Conservation (phyloP, 2,113 vertebrate genomes). For the Erythrocercus mccallii region DNA sequence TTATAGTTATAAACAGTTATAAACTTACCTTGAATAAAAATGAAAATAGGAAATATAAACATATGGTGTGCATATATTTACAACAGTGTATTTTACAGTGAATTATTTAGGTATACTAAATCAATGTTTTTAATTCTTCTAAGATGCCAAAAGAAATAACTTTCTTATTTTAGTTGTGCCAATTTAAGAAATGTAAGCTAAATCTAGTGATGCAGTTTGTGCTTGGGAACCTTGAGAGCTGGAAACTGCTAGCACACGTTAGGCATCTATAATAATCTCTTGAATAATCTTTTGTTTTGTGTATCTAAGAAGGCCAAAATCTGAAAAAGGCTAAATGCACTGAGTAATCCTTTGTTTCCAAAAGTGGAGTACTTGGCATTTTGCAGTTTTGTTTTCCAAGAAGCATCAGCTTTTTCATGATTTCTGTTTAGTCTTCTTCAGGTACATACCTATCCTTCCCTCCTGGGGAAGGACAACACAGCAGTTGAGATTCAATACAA, state of each 20-base stretch:
- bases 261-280: neutral
- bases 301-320: neutral
- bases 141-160: conserved; percentile 3
- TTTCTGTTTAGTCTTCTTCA: neutral
- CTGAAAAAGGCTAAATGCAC: neutral
- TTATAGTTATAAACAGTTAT: too few species aligned
- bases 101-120: neutral
- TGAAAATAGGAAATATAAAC: neutral
- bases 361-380: neutral
- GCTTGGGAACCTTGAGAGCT: neutral
- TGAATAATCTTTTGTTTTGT: neutral
- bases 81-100: neutral
- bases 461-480: neutral
- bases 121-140: neutral
- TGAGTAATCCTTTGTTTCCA: neutral
- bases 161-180: conserved; percentile 15
- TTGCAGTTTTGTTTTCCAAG: neutral
- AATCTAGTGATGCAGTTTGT: neutral
- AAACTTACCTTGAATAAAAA: neutral
- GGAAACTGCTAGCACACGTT: neutral
- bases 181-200: conserved; percentile 15
- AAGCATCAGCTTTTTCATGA: neutral
- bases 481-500: neutral
- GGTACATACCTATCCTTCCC: neutral
- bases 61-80: neutral